phyloP scores from a whole-genome alignment of 37 sponge, comb jelly and placozoan genomes.

The Bolinopsis microptera region DNA sequence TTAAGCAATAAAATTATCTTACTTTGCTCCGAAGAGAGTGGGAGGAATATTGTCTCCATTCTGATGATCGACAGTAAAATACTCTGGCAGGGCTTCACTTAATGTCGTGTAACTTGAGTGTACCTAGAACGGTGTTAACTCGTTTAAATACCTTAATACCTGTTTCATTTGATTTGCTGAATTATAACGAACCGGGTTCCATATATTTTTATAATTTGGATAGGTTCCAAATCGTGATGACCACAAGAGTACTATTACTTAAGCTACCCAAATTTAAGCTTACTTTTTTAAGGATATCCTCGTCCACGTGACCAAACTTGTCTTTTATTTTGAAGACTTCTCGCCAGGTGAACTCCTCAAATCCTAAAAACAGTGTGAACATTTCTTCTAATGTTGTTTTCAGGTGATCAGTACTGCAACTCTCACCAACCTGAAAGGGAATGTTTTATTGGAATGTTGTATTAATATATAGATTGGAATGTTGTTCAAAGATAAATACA shows the following conservation, averaged over 20 bases:
- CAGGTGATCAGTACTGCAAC: slow-evolving; percentile 6
- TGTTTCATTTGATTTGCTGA: too few relatives aligned
- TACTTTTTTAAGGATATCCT: slow-evolving; percentile 10
- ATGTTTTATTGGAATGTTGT: not conserved
- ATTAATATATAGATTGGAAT: too few relatives aligned
- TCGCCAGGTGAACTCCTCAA: not conserved
- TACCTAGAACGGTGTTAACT: too few relatives aligned
- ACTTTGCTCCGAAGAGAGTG: slow-evolving; percentile 15
- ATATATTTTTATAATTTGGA: too few relatives aligned
- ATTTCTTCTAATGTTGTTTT: slow-evolving; percentile 8
- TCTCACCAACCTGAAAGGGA: slow-evolving; percentile 41
- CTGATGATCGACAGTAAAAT: not conserved
- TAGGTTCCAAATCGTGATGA: too few relatives aligned
- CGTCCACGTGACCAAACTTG: slow-evolving; percentile 42
- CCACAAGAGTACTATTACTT: too few relatives aligned
- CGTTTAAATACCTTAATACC: too few relatives aligned
- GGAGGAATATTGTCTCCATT: not conserved
- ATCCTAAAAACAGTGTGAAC: slow-evolving; percentile 5
- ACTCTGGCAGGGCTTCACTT: not conserved
- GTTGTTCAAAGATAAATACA: too few relatives aligned
- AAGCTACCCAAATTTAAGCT: not conserved
- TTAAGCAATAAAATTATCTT: too few relatives aligned
- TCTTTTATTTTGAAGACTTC: slow-evolving; percentile 56
- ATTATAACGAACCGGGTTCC: too few relatives aligned
- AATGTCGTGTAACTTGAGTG: not conserved